These are phyloP conservation scores for Grammomys surdaster DNA, from an alignment of 2,113 vertebrate genomes.

Conservation along the genomic window DNA sequence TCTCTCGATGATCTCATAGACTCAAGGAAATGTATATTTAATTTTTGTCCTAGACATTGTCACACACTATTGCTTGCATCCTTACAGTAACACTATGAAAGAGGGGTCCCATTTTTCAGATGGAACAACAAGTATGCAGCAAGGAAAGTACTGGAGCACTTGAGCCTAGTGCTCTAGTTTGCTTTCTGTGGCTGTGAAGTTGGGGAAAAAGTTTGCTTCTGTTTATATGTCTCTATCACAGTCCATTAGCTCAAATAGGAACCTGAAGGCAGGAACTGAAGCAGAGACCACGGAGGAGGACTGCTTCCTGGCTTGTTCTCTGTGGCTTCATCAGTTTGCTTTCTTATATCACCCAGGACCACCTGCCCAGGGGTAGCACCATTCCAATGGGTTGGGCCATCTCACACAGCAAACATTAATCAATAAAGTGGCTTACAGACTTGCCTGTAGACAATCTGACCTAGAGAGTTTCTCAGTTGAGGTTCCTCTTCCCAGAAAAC, in stretches of 20 bases:
- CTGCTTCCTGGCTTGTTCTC: not conserved
- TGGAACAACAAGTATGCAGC: not conserved
- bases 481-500: not conserved
- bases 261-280: not conserved
- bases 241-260: not conserved
- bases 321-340: not conserved
- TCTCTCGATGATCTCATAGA: slow-evolving; percentile 13
- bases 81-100: not conserved
- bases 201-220: not conserved
- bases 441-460: not conserved
- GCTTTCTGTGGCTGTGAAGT: not conserved
- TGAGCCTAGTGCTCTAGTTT: not conserved
- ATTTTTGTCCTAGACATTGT: not conserved
- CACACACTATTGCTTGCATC: not conserved
- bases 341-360: not conserved
- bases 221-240: too few relatives aligned
- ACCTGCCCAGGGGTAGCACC: not conserved
- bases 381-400: not conserved
- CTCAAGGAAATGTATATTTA: slow-evolving; percentile 26
- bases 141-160: not conserved
- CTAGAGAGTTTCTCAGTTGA: not conserved
- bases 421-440: too few relatives aligned
- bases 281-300: not conserved
- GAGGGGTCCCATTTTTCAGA: not conserved
- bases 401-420: not conserved